Conservation (phyloP, 2,888 invertebrate species). For the Tiphia femorata region DNA sequence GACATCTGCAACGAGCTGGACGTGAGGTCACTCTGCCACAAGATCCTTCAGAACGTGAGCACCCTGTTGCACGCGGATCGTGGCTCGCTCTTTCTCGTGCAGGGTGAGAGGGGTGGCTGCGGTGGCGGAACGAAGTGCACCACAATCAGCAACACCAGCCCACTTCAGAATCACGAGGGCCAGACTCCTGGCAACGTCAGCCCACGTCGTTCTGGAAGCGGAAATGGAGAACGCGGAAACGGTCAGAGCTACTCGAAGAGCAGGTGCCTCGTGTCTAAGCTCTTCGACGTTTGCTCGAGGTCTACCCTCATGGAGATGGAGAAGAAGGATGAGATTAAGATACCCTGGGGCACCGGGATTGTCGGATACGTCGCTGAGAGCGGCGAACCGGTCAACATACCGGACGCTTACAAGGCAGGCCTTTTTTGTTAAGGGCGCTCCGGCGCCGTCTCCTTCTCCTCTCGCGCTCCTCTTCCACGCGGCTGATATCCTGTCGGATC, state of each 20-base stretch:
- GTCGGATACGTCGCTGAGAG: conserved; percentile 95
- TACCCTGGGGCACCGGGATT: conserved; percentile 96
- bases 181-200: conserved; percentile 23
- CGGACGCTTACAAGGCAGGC: conserved; percentile 91
- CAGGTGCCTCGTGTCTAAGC: conserved; percentile 90
- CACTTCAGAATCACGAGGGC: conserved; percentile 56
- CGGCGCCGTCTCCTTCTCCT: too few species aligned
- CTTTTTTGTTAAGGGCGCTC: too few species aligned
- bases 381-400: conserved; percentile 94
- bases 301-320: conserved; percentile 95
- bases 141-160: conserved; percentile 41
- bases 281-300: conserved; percentile 95
- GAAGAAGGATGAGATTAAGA: conserved; percentile 90
- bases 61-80: conserved; percentile 92
- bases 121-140: too few species aligned
- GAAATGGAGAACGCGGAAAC: conserved; percentile 27
- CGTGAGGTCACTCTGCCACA: conserved; percentile 93
- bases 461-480: too few species aligned
- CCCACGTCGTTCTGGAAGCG: conserved; percentile 23
- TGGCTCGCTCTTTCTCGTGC: conserved; percentile 92
- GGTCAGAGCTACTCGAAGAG: conserved; percentile 53
- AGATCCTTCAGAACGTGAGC: conserved; percentile 95
- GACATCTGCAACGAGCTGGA: conserved; percentile 97
- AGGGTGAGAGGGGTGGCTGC: conserved; percentile 75
- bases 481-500: too few species aligned